phyloP scores from a whole-genome alignment of 2,113 vertebrate species.

The Anolis sagrei region DNA sequence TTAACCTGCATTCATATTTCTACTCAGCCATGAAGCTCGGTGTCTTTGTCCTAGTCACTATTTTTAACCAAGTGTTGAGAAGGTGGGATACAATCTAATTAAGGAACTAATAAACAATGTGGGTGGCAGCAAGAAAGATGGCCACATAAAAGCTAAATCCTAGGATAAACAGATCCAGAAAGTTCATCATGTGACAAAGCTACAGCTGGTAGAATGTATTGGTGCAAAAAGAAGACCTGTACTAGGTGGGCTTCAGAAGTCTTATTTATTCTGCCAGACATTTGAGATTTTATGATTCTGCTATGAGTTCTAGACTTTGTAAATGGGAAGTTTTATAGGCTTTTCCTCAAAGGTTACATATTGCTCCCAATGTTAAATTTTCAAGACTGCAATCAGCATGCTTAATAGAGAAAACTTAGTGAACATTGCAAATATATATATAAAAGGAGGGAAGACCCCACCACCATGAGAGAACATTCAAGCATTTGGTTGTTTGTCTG shows the following conservation, averaged over 20 bases:
- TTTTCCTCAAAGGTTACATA: neutral
- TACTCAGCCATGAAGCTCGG: neutral
- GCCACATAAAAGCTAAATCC: neutral
- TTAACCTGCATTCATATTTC: neutral
- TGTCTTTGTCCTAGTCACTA: neutral
- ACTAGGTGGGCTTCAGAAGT: neutral
- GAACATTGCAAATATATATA: neutral
- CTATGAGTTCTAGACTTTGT: neutral
- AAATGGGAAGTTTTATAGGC: neutral
- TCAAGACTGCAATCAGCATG: neutral
- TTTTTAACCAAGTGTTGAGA: neutral
- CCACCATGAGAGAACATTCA: neutral
- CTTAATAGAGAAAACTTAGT: neutral
- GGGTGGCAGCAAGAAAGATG: slow-evolving; percentile 14
- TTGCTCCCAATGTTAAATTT: neutral
- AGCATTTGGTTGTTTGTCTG: neutral
- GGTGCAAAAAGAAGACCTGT: too few species aligned
- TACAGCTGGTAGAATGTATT: neutral
- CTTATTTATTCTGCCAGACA: neutral
- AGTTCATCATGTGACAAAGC: neutral
- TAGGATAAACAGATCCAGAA: neutral
- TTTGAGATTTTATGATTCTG: neutral
- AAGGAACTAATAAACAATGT: neutral
- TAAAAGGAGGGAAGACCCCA: neutral
- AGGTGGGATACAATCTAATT: neutral